Percentiles rank a stretch among this genome's conserved stretches.
phyloP scores from a whole-genome alignment of 2,888 invertebrate genomes.

The Heliconius charithonia region DNA sequence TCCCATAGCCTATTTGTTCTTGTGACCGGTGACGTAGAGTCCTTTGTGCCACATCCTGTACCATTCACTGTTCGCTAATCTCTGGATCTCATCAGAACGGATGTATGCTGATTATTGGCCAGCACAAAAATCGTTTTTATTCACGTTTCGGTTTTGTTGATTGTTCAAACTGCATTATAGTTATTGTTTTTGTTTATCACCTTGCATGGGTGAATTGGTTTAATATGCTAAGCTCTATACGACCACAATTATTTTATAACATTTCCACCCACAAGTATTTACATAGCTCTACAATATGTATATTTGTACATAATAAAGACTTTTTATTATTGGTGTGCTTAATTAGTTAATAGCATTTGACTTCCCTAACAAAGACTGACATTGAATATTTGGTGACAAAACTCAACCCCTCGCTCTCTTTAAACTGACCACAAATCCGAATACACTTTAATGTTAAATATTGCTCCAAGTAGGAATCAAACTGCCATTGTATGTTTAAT shows the following conservation, averaged over 20 bases:
- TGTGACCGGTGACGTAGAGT: constrained; percentile 54
- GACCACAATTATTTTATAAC: not conserved
- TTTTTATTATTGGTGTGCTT: not conserved
- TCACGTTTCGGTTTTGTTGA: constrained; percentile 48
- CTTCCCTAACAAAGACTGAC: not conserved
- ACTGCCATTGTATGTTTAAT: not conserved
- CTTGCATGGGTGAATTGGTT: constrained; percentile 35
- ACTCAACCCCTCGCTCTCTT: not conserved
- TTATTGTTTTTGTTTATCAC: constrained; percentile 42
- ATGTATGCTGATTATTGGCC: constrained; percentile 57
- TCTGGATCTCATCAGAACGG: constrained; percentile 59
- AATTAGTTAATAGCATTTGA: not conserved
- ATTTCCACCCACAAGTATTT: not conserved
- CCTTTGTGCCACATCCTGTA: constrained; percentile 68
- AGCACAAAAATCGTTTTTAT: constrained; percentile 51
- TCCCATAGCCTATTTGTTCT: constrained; percentile 70
- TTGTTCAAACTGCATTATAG: constrained; percentile 44
- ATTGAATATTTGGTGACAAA: not conserved
- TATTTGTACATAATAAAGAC: not conserved
- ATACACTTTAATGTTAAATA: not conserved
- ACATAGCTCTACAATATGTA: not conserved
- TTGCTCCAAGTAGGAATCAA: not conserved
- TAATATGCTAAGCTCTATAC: constrained; percentile 8
- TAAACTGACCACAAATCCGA: not conserved
- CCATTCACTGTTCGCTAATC: constrained; percentile 65